Evolutionary conservation across 1,140 invertebrate species (phyloP).

Genomic region (Heterodera carotae): DNA sequence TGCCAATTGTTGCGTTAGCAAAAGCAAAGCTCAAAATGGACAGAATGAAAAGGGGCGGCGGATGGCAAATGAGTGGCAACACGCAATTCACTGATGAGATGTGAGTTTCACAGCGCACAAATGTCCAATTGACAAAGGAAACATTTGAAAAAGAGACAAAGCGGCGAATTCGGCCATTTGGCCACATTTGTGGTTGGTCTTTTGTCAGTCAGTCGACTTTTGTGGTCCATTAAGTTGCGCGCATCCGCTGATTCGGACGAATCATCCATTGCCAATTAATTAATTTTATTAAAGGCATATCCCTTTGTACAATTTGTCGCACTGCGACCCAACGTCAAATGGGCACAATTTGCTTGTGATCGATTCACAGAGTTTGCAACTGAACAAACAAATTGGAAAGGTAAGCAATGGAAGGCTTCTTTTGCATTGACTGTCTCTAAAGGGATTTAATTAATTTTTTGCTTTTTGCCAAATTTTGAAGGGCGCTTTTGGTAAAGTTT

Average conservation of each 20-base stretch:
- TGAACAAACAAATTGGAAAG: slow-evolving; percentile 50
- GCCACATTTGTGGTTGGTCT: too few relatives aligned
- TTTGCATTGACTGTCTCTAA: too few relatives aligned
- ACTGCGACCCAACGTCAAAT: slow-evolving; percentile 25
- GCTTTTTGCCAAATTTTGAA: slow-evolving; percentile 10
- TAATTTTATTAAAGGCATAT: slow-evolving; percentile 33
- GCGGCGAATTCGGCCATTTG: too few relatives aligned
- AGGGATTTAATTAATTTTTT: slow-evolving; percentile 4
- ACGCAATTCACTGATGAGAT: slow-evolving; percentile 54
- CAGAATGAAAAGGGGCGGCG: slow-evolving; percentile 33
- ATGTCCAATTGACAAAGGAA: too few relatives aligned
- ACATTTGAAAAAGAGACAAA: too few relatives aligned
- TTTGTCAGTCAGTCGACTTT: too few relatives aligned
- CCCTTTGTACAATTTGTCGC: slow-evolving; percentile 43
- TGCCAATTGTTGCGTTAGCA: slow-evolving; percentile 24
- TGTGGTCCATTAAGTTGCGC: too few relatives aligned
- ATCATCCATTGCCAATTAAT: too few relatives aligned
- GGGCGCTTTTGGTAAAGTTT: slow-evolving; percentile 54
- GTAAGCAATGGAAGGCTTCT: too few relatives aligned
- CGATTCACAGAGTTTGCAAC: slow-evolving; percentile 34
- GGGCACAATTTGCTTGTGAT: slow-evolving; percentile 51
- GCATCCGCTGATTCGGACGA: too few relatives aligned
- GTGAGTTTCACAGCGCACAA: slow-evolving; percentile 9
- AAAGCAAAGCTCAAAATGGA: slow-evolving; percentile 2
- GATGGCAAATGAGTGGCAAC: slow-evolving; percentile 44